A percentile compares a stretch with the other conserved stretches of the same genome.
phyloP scores from a whole-genome alignment of 2,113 vertebrate species.

The Girardinichthys multiradiatus region DNA sequence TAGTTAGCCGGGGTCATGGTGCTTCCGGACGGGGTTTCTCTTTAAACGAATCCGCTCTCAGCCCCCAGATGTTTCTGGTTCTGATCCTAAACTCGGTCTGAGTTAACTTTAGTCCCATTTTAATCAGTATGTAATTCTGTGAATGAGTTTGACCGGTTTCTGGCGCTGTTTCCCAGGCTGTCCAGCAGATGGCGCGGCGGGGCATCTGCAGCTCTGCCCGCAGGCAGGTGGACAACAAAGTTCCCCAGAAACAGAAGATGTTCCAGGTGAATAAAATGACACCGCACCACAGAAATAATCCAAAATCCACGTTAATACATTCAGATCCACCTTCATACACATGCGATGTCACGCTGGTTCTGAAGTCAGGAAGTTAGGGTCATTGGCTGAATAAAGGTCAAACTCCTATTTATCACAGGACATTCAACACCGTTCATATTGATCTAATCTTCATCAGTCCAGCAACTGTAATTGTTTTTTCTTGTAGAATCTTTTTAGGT shows the following conservation, averaged over 20 bases:
- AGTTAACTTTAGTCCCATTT: no score
- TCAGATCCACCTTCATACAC: neutral
- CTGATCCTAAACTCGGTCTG: neutral
- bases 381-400: neutral
- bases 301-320: neutral
- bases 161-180: conserved; percentile 66
- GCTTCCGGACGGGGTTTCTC: neutral
- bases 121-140: rapidly evolving
- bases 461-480: no score
- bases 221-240: conserved; percentile 82
- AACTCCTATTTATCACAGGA: neutral
- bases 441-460: no score
- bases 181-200: conserved; percentile 85
- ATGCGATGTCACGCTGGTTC: neutral
- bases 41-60: neutral
- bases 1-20: conserved; percentile 39
- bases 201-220: conserved; percentile 82
- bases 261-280: conserved; percentile 87
- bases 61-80: neutral
- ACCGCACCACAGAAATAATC: no score
- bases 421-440: no score
- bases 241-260: conserved; percentile 86
- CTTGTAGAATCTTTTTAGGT: no score
- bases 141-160: neutral
- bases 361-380: neutral